These are phyloP conservation scores for Cynopterus brachyotis DNA, from an alignment of 2,113 vertebrate genomes.

Conservation along the genomic window DNA sequence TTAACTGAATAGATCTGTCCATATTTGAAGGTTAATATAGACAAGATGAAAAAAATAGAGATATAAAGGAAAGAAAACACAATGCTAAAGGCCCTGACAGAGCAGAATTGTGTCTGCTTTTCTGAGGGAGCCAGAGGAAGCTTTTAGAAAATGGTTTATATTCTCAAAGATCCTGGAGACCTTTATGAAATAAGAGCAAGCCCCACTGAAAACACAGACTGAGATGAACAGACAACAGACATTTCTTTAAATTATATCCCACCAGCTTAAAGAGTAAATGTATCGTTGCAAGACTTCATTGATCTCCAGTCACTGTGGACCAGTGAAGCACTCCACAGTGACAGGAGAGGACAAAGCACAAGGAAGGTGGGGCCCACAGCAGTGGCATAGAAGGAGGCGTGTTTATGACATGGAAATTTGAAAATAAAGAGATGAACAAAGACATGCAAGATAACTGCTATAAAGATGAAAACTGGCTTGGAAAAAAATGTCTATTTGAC, in stretches of 20 bases:
- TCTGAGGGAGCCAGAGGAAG: not conserved
- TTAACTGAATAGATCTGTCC: not conserved
- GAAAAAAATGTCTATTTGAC: not conserved
- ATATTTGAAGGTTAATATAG: not conserved
- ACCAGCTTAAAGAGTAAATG: not conserved
- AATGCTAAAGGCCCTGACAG: not conserved
- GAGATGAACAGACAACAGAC: not conserved
- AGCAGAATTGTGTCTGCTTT: not conserved
- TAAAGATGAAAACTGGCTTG: not conserved
- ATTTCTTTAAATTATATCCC: not conserved
- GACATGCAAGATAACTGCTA: not conserved
- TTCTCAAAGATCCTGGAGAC: no score
- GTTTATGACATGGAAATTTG: not conserved
- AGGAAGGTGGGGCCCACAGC: fast-evolving
- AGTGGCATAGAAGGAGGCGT: fast-evolving
- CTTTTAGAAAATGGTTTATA: not conserved
- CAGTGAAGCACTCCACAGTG: not conserved
- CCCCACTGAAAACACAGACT: not conserved
- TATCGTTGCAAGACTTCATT: not conserved
- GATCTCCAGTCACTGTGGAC: not conserved
- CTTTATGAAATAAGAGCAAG: not conserved
- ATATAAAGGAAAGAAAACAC: not conserved
- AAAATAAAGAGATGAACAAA: not conserved
- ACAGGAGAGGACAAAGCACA: not conserved
- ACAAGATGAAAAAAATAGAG: not conserved